Evolutionary conservation across 2,888 invertebrate genomes (phyloP).

Genomic region (Elegia similella): DNA sequence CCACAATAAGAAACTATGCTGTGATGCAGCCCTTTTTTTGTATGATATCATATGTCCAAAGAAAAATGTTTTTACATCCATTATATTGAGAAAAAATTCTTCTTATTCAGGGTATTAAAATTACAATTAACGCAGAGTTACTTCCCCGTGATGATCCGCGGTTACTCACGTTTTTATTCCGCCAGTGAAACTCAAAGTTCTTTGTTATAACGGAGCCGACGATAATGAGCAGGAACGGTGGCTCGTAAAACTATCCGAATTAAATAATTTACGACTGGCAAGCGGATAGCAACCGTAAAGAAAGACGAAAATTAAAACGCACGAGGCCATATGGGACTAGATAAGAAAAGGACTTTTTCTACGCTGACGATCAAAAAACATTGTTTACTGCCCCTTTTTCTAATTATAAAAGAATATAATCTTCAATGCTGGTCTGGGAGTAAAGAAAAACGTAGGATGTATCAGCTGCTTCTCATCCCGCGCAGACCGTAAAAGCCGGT

Average conservation of each 20-base stretch:
- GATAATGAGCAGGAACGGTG: slow-evolving; percentile 1
- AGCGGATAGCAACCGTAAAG: slow-evolving; percentile 3
- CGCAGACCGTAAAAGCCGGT: no score
- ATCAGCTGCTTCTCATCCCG: no score
- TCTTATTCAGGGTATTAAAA: not conserved
- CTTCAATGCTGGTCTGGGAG: no score
- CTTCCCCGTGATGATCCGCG: not conserved
- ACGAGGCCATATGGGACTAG: not conserved
- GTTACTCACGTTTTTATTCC: not conserved
- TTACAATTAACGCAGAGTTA: not conserved
- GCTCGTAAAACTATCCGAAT: slow-evolving; percentile 11
- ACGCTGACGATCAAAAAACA: no score
- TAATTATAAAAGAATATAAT: no score
- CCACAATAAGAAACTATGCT: no score
- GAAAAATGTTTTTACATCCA: no score
- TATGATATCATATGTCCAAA: no score
- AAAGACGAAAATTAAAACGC: slow-evolving; percentile 2
- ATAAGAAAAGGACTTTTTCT: not conserved
- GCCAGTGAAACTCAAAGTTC: not conserved
- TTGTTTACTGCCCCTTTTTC: no score
- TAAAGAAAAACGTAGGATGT: no score
- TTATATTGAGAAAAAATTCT: no score
- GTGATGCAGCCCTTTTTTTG: no score
- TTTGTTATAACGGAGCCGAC: not conserved
- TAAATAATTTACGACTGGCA: slow-evolving; percentile 7